phyloP scores from a whole-genome alignment of 2,113 vertebrate species.

The human (Homo sapiens) region DNA sequence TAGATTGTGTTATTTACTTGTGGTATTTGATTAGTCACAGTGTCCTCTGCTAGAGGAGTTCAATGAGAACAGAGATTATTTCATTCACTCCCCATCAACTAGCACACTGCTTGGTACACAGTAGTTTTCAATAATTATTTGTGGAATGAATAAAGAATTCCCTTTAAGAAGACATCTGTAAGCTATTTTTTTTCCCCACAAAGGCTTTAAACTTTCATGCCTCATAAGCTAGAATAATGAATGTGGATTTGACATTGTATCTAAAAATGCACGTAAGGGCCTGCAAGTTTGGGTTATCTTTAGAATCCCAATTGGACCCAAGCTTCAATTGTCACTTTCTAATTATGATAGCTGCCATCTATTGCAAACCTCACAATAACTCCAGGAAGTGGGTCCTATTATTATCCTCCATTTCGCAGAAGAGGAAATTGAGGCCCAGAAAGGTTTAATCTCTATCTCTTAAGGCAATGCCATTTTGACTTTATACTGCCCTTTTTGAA shows the following conservation, averaged over 20 bases:
- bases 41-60: background rate
- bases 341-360: background rate
- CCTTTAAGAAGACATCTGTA: slow-evolving; percentile 1
- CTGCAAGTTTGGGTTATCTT: background rate
- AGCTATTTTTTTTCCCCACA: background rate
- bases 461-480: background rate
- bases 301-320: background rate
- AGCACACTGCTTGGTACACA: background rate
- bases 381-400: background rate
- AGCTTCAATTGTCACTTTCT: background rate
- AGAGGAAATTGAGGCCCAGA: background rate
- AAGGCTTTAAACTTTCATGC: background rate
- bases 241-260: background rate
- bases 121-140: slow-evolving; percentile 10
- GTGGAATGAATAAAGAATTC: background rate
- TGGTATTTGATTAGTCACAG: background rate
- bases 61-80: background rate
- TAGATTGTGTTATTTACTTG: background rate
- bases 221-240: background rate
- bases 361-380: background rate
- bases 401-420: background rate
- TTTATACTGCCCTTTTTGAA: background rate
- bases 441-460: background rate
- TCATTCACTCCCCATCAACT: background rate
- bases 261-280: background rate